Percentiles rank a stretch among this genome's conserved stretches.
Evolutionary conservation across 2,797 vertebrate genomes (phyloP).

Genomic region (Falco rusticolus): DNA sequence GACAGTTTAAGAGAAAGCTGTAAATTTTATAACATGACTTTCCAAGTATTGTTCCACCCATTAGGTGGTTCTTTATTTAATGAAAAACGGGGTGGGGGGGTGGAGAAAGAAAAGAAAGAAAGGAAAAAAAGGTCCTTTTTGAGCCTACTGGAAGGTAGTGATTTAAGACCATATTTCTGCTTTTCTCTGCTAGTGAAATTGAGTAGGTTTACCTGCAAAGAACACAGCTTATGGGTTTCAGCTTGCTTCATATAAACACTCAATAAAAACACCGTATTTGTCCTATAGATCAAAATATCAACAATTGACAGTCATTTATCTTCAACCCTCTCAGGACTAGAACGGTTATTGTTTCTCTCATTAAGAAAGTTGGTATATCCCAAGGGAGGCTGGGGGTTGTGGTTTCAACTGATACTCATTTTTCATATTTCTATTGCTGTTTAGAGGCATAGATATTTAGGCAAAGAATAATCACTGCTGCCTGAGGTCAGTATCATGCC

Average conservation of each 20-base stretch:
- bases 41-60: not conserved
- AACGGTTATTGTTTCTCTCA: conserved; percentile 47
- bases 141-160: not conserved
- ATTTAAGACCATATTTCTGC: not conserved
- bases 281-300: conserved; percentile 49
- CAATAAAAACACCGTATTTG: conserved; percentile 8
- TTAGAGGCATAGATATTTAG: conserved; percentile 32
- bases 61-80: not conserved
- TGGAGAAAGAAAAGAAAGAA: not conserved
- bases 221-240: not conserved
- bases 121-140: not conserved
- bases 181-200: not conserved
- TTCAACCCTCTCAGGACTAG: not conserved
- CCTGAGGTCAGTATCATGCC: not conserved
- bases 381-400: not conserved
- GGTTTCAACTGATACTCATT: conserved; percentile 17
- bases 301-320: conserved; percentile 33
- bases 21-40: not conserved
- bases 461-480: conserved; percentile 21
- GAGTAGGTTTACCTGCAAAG: not conserved
- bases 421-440: conserved; percentile 41
- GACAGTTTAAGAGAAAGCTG: not conserved
- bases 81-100: not conserved
- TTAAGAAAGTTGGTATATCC: conserved; percentile 25
- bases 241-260: not conserved